Evolutionary conservation across 1,140 invertebrate species (phyloP).

Genomic region (Drosophila guanche): DNA sequence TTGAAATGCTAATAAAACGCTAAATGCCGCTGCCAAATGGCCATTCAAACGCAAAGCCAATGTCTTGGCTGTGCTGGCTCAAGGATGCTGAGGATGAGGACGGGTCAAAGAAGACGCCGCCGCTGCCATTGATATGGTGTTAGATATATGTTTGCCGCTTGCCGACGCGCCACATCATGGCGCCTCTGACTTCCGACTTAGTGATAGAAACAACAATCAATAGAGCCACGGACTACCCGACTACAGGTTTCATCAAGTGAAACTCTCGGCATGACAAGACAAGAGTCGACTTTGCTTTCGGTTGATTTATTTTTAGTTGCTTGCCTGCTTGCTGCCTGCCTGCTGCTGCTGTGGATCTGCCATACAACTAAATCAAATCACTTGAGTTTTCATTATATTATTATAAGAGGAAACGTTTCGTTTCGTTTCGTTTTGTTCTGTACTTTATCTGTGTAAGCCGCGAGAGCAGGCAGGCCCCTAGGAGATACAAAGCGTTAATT

Average conservation of each 20-base stretch:
- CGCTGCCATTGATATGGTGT: slow-evolving; percentile 26
- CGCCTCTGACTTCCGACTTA: slow-evolving; percentile 36
- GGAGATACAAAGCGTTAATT: slow-evolving; percentile 67
- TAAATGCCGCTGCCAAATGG: slow-evolving; percentile 36
- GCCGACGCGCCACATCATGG: background rate
- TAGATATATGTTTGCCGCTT: background rate
- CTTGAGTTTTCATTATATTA: slow-evolving; percentile 71
- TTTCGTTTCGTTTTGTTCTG: too few relatives aligned
- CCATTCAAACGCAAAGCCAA: slow-evolving; percentile 9
- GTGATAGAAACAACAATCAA: slow-evolving; percentile 35
- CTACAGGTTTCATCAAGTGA: slow-evolving; percentile 48
- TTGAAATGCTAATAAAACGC: slow-evolving; percentile 63
- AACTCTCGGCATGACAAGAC: slow-evolving; percentile 44
- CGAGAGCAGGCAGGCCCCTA: slow-evolving; percentile 20
- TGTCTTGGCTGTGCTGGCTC: background rate
- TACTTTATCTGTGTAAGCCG: slow-evolving; percentile 32
- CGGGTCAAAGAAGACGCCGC: slow-evolving; percentile 4
- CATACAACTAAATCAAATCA: slow-evolving; percentile 75
- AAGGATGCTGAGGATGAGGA: slow-evolving; percentile 28
- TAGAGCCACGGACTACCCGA: background rate
- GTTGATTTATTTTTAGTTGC: slow-evolving; percentile 50
- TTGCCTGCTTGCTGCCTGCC: slow-evolving; percentile 9
- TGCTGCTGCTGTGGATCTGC: slow-evolving; percentile 27
- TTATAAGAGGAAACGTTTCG: slow-evolving; percentile 42
- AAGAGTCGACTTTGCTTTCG: slow-evolving; percentile 21